Evolutionary conservation across 2,113 vertebrate species (phyloP).

Genomic region (Pomatorhinus ruficollis): DNA sequence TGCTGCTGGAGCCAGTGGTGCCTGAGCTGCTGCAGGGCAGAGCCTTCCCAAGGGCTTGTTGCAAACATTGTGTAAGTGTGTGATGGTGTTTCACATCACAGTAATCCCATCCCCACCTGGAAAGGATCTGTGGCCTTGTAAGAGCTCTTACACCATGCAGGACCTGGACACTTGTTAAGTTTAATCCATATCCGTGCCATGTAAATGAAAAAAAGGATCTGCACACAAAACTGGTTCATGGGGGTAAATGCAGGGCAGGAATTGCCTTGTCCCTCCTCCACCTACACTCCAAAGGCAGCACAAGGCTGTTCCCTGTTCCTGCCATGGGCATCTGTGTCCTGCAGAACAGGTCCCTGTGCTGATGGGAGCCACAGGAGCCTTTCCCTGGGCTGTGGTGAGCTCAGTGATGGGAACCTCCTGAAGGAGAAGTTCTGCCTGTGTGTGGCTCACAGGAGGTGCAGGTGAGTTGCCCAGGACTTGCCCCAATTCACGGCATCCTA

Average conservation of each 20-base stretch:
- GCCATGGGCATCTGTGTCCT: background rate
- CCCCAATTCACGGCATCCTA: rapidly evolving
- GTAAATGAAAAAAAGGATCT: background rate
- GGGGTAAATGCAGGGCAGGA: background rate
- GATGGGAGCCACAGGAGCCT: background rate
- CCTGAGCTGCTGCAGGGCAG: background rate
- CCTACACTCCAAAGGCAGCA: background rate
- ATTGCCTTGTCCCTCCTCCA: background rate
- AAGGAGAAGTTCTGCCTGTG: rapidly evolving
- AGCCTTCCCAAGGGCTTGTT: background rate
- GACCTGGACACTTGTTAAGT: background rate
- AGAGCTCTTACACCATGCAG: background rate
- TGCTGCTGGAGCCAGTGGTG: background rate
- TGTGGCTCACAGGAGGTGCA: rapidly evolving
- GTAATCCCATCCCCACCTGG: background rate
- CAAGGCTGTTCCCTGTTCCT: background rate
- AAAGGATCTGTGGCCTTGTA: background rate
- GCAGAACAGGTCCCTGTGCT: background rate
- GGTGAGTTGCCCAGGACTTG: background rate
- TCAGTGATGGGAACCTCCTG: background rate
- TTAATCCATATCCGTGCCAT: rapidly evolving
- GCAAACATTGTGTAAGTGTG: rapidly evolving
- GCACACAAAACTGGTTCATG: background rate
- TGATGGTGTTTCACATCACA: background rate
- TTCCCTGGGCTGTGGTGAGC: background rate